Evolutionary conservation across 2,113 vertebrate genomes (phyloP).

Genomic region (Epinephelus lanceolatus): DNA sequence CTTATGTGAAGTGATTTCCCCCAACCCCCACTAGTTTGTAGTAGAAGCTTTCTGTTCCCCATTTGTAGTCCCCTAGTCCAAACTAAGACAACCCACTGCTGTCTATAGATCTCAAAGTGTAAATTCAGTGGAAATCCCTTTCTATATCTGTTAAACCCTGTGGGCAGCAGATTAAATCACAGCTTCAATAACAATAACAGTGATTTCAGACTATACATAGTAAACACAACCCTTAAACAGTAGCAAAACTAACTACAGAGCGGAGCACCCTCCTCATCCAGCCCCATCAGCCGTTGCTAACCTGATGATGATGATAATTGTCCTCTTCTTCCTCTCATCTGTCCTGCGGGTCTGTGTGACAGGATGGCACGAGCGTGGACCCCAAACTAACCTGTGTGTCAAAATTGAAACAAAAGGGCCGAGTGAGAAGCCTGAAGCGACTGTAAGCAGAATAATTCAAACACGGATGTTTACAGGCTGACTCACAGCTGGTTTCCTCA

Average conservation of each 20-base stretch:
- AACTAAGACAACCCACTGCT: too few species aligned
- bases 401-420: background rate
- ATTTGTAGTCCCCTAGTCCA: too few species aligned
- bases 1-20: too few species aligned
- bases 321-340: conserved; percentile 51
- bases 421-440: background rate
- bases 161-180: background rate
- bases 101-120: too few species aligned
- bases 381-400: background rate
- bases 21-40: too few species aligned
- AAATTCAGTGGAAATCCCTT: too few species aligned
- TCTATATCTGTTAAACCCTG: background rate
- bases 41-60: too few species aligned
- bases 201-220: background rate
- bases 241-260: background rate
- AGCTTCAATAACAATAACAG: background rate
- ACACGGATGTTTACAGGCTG: accelerated
- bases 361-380: background rate
- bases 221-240: background rate
- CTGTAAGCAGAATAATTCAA: background rate
- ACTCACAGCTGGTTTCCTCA: accelerated
- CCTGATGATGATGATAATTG: conserved; percentile 7
- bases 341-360: background rate
- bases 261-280: background rate
- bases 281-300: background rate